A percentile compares a stretch with the other conserved stretches of the same genome.
Conservation (phyloP, 2,888 invertebrate genomes). For the Calameuta pallipes region DNA sequence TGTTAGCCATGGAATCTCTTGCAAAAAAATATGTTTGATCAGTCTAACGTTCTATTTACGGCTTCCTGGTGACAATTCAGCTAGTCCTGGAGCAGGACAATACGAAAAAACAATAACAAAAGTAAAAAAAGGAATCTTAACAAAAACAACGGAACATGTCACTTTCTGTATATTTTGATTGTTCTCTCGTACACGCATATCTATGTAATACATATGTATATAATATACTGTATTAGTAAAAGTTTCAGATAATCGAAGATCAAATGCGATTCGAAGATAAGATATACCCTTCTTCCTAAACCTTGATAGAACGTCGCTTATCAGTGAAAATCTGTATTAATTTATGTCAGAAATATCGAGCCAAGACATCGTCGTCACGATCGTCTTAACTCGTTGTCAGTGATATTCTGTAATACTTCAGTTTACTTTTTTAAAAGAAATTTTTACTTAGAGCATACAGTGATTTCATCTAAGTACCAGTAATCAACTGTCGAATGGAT, state of each 20-base stretch:
- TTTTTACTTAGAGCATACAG: neutral
- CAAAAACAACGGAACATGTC: neutral
- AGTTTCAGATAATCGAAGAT: neutral
- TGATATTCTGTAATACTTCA: neutral
- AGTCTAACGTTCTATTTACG: neutral
- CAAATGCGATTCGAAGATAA: neutral
- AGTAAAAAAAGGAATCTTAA: neutral
- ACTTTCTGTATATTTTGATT: neutral
- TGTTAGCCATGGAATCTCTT: neutral
- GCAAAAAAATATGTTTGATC: neutral
- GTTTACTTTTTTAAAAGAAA: neutral
- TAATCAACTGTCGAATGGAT: neutral
- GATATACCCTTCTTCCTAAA: neutral
- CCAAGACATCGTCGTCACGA: neutral
- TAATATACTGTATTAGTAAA: neutral
- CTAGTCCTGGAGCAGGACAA: neutral
- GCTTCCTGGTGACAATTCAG: neutral
- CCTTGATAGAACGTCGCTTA: neutral
- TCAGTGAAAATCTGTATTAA: neutral
- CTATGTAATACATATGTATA: neutral
- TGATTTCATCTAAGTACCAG: neutral
- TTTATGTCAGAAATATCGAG: neutral
- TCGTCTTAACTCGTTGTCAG: neutral
- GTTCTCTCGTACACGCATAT: neutral
- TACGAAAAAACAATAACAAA: neutral